Evolutionary conservation across 2,888 invertebrate genomes (phyloP).

Genomic region (Baronia brevicornis): DNA sequence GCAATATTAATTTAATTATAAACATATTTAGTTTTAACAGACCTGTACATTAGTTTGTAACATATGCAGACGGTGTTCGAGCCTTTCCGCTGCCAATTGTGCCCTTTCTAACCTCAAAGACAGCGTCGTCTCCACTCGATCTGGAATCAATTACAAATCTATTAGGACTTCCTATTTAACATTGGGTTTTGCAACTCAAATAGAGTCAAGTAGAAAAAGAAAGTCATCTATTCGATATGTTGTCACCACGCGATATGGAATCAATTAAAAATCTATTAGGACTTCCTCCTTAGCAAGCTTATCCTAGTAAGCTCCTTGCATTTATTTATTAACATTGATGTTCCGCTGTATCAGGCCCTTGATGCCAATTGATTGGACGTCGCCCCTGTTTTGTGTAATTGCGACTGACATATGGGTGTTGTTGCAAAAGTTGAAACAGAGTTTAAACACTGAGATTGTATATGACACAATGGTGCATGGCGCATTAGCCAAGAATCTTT

Average conservation of each 20-base stretch:
- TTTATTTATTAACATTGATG: slow-evolving; percentile 36
- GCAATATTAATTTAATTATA: background rate
- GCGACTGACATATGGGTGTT: slow-evolving; percentile 35
- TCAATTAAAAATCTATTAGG: slow-evolving; percentile 15
- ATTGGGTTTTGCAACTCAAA: slow-evolving; percentile 22
- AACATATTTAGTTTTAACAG: slow-evolving; percentile 16
- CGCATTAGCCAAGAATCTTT: slow-evolving; percentile 27
- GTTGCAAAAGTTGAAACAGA: slow-evolving; percentile 55
- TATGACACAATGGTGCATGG: slow-evolving; percentile 56
- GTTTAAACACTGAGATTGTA: slow-evolving; percentile 57
- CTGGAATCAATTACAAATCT: slow-evolving; percentile 42
- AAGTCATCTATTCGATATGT: no score
- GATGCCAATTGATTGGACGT: slow-evolving; percentile 52
- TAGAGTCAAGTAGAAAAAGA: no score
- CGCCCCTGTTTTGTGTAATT: slow-evolving; percentile 57
- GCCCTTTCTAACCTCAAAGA: slow-evolving; percentile 63
- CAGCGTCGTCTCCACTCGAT: slow-evolving; percentile 63
- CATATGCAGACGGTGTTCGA: slow-evolving; percentile 65
- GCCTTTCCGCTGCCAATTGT: slow-evolving; percentile 64
- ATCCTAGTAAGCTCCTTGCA: slow-evolving; percentile 19
- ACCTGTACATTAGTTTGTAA: slow-evolving; percentile 63
- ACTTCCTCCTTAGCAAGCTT: no score
- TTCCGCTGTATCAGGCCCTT: slow-evolving; percentile 32
- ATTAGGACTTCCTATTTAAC: slow-evolving; percentile 33
- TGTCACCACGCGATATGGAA: no score